A percentile compares a stretch with the other conserved stretches of the same genome.
These are phyloP conservation scores for Nibea coibor DNA, from an alignment of 2,113 vertebrate genomes.

Conservation along the genomic window DNA sequence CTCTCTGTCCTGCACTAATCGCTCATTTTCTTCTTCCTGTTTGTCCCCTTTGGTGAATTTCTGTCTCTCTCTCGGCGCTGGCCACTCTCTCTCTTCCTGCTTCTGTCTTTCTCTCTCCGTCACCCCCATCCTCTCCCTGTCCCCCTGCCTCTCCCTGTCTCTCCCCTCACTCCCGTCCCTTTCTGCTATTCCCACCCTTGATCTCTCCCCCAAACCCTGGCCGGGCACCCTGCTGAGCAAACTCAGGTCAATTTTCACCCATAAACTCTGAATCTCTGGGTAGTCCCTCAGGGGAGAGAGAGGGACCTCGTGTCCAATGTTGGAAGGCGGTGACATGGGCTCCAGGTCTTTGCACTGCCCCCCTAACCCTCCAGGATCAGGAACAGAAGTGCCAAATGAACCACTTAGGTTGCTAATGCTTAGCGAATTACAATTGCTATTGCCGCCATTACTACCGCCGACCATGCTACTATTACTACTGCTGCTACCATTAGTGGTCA, in stretches of 20 bases:
- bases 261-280: slow-evolving; percentile 90
- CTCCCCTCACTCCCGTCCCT: slow-evolving; percentile 45
- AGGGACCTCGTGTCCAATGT: slow-evolving; percentile 85
- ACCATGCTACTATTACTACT: slow-evolving; percentile 57
- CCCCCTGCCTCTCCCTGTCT: slow-evolving; percentile 52
- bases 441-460: slow-evolving; percentile 26
- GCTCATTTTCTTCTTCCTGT: slow-evolving; percentile 64
- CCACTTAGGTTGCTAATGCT: slow-evolving; percentile 85
- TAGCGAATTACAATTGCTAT: slow-evolving; percentile 80
- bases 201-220: slow-evolving; percentile 74
- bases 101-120: slow-evolving; percentile 64
- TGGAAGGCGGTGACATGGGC: slow-evolving; percentile 81
- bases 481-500: slow-evolving; percentile 55
- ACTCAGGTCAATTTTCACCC: slow-evolving; percentile 94
- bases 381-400: slow-evolving; percentile 85
- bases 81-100: slow-evolving; percentile 65
- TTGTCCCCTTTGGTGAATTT: slow-evolving; percentile 60
- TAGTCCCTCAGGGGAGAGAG: slow-evolving; percentile 90
- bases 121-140: slow-evolving; percentile 37
- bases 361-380: slow-evolving; percentile 86
- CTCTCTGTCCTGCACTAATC: slow-evolving; percentile 61
- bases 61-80: slow-evolving; percentile 44
- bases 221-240: slow-evolving; percentile 90
- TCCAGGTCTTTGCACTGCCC: slow-evolving; percentile 85
- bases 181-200: slow-evolving; percentile 42